These are phyloP conservation scores for Neodiprion virginianus DNA, from an alignment of 1,140 invertebrate species.

Conservation along the genomic window DNA sequence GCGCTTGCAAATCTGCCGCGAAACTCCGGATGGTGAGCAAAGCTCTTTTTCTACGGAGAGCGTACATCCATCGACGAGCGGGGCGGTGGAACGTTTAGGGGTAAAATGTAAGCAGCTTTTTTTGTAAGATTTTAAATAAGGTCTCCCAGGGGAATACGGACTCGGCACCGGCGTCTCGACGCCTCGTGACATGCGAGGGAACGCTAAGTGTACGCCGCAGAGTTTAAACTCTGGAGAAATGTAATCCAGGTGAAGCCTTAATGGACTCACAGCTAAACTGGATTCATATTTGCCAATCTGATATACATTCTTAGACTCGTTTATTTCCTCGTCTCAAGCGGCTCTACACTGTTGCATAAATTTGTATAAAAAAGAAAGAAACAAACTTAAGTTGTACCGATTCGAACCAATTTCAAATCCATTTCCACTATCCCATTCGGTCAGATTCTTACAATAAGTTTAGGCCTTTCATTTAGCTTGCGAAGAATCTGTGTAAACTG, in stretches of 20 bases:
- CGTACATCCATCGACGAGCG: background rate
- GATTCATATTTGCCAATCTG: no score
- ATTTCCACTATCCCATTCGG: no score
- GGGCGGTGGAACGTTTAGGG: conserved; percentile 22
- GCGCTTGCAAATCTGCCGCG: conserved; percentile 49
- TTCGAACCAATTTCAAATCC: no score
- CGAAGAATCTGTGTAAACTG: no score
- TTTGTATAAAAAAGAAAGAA: no score
- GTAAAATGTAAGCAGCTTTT: conserved; percentile 57
- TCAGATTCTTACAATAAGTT: no score
- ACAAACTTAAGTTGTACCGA: no score
- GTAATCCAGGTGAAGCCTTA: conserved; percentile 1
- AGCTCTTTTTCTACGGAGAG: background rate
- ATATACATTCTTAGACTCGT: no score
- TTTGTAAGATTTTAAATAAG: conserved; percentile 50
- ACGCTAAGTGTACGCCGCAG: background rate
- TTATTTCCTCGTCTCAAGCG: no score
- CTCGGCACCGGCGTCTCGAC: conserved; percentile 1
- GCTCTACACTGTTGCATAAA: no score
- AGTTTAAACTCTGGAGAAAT: background rate
- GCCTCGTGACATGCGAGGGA: background rate
- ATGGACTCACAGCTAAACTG: background rate
- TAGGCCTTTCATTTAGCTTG: no score
- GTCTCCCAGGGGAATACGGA: conserved; percentile 43
- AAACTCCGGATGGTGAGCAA: conserved; percentile 29